phyloP scores from a whole-genome alignment of 2,113 vertebrate genomes.

The Entomyzon cyanotis region DNA sequence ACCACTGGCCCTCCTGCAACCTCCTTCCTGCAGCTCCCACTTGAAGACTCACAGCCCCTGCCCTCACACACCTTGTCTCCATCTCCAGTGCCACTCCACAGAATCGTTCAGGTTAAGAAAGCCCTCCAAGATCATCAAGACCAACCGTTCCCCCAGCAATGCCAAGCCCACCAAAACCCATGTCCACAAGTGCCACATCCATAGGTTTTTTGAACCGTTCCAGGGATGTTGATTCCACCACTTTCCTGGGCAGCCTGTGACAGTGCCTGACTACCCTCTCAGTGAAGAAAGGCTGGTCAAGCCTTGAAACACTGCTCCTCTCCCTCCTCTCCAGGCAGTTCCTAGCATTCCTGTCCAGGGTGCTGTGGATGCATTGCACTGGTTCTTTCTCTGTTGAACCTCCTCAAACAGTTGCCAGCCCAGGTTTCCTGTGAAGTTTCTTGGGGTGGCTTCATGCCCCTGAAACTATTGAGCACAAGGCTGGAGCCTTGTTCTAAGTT shows the following conservation, averaged over 20 bases:
- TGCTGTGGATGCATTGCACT: accelerated
- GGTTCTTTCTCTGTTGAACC: background rate
- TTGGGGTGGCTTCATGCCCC: background rate
- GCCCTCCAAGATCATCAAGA: background rate
- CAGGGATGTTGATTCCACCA: background rate
- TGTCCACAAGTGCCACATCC: background rate
- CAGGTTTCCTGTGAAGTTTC: background rate
- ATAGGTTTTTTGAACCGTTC: background rate
- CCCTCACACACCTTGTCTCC: background rate
- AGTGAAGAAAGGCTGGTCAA: background rate
- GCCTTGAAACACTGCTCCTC: background rate
- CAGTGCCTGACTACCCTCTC: background rate
- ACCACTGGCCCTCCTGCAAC: background rate
- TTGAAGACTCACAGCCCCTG: background rate
- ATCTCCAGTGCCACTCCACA: background rate
- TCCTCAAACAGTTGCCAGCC: background rate
- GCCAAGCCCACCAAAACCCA: background rate
- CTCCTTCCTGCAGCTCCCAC: background rate
- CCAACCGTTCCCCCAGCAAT: background rate
- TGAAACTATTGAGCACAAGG: background rate
- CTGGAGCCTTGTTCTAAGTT: background rate
- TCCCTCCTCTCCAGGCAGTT: background rate
- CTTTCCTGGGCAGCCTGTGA: background rate
- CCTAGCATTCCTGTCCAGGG: background rate
- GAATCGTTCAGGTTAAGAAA: background rate